Evolutionary conservation across 2,113 vertebrate species (phyloP).

Genomic region (Lipotes vexillifer): DNA sequence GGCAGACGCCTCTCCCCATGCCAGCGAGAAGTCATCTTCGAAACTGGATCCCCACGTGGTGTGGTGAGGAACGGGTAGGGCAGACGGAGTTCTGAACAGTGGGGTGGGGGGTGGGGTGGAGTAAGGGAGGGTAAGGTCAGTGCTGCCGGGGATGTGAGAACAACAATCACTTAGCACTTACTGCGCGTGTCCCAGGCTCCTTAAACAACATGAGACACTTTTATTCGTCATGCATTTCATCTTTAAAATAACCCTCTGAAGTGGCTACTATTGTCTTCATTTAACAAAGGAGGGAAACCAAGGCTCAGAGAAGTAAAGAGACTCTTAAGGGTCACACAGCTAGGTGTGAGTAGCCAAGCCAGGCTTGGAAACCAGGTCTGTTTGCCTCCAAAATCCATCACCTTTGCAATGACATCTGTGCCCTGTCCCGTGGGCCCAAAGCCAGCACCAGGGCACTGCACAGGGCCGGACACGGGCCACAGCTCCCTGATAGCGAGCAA

Average conservation of each 20-base stretch:
- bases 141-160: background rate
- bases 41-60: background rate
- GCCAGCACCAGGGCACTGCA: background rate
- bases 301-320: background rate
- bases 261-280: background rate
- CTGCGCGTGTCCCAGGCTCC: background rate
- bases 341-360: background rate
- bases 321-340: background rate
- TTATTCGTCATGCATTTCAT: background rate
- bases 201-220: background rate
- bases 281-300: background rate
- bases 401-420: background rate
- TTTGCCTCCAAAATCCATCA: background rate
- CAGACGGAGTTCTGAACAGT: background rate
- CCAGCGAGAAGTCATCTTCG: background rate
- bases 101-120: accelerated
- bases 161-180: background rate
- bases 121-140: background rate
- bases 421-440: background rate
- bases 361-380: background rate
- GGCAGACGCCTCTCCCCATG: background rate
- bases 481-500: background rate
- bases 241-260: background rate
- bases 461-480: background rate
- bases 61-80: background rate